Evolutionary conservation across 2,888 invertebrate species (phyloP).

Genomic region (Dastarcus helophoroides): DNA sequence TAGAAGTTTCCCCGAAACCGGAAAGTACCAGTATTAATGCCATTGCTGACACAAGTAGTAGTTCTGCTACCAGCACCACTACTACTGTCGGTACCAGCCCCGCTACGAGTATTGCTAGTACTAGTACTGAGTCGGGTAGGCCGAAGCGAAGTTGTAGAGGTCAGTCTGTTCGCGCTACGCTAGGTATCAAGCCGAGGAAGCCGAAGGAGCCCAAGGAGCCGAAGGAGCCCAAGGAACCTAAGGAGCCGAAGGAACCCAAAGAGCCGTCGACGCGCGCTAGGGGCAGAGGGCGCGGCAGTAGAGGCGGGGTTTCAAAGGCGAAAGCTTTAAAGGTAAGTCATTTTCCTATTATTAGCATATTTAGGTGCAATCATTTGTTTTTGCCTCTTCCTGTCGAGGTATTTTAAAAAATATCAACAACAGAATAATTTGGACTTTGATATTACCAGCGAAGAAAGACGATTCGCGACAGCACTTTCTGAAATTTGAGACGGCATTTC

Average conservation of each 20-base stretch:
- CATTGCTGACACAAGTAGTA: slow-evolving; percentile 4
- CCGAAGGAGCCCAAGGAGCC: slow-evolving; percentile 31
- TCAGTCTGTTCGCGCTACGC: slow-evolving; percentile 30
- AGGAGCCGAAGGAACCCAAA: slow-evolving; percentile 29
- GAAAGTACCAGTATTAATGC: slow-evolving; percentile 3
- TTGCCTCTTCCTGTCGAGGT: slow-evolving; percentile 12
- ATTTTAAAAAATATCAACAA: too few species aligned
- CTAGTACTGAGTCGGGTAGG: slow-evolving; percentile 24
- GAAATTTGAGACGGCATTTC: too few species aligned
- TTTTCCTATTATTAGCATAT: background rate
- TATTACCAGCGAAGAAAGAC: too few species aligned
- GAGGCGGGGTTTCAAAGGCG: slow-evolving; percentile 13
- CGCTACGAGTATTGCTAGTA: slow-evolving; percentile 1
- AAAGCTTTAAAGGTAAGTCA: slow-evolving; percentile 21
- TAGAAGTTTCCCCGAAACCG: slow-evolving; percentile 4
- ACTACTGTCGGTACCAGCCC: too few species aligned
- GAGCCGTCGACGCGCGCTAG: slow-evolving; percentile 28
- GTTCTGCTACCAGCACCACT: too few species aligned
- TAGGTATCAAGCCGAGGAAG: slow-evolving; percentile 35
- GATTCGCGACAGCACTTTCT: too few species aligned
- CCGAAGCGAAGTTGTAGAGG: slow-evolving; percentile 37
- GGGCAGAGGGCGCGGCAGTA: slow-evolving; percentile 18
- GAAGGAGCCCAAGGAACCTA: slow-evolving; percentile 33
- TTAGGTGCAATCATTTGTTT: slow-evolving; percentile 7
- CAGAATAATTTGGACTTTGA: too few species aligned